Conservation (phyloP, 2,888 invertebrate genomes). For the Polydrusus tereticollis region DNA sequence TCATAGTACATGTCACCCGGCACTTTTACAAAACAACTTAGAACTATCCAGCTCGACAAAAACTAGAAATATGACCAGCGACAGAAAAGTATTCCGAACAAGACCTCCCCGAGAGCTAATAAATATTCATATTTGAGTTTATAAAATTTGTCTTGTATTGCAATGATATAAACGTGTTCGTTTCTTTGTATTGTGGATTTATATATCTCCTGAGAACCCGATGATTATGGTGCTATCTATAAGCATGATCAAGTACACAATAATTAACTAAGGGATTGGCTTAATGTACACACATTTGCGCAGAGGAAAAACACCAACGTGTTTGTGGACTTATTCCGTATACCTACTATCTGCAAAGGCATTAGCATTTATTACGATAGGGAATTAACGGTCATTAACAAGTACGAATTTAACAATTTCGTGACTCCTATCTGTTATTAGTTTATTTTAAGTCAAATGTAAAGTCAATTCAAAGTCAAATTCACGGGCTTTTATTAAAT, state of each 20-base stretch:
- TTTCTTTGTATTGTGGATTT: slow-evolving; percentile 39
- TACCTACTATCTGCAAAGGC: too few relatives aligned
- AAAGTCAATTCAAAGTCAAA: too few relatives aligned
- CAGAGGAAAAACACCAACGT: not conserved
- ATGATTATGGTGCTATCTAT: slow-evolving; percentile 19
- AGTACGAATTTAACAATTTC: too few relatives aligned
- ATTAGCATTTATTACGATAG: too few relatives aligned
- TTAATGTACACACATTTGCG: slow-evolving; percentile 29
- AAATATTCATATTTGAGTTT: slow-evolving; percentile 45
- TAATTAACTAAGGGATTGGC: slow-evolving; percentile 22
- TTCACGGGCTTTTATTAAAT: too few relatives aligned
- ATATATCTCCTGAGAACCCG: slow-evolving; percentile 22
- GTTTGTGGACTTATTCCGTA: too few relatives aligned
- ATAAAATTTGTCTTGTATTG: slow-evolving; percentile 37
- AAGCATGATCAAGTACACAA: slow-evolving; percentile 29
- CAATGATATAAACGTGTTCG: slow-evolving; percentile 40
- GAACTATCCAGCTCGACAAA: slow-evolving; percentile 28
- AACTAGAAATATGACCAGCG: slow-evolving; percentile 38
- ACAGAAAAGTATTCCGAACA: slow-evolving; percentile 40
- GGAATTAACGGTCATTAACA: too few relatives aligned
- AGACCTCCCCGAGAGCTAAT: slow-evolving; percentile 45
- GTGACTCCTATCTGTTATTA: too few relatives aligned
- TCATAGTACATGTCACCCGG: slow-evolving; percentile 23
- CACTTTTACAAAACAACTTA: slow-evolving; percentile 23
- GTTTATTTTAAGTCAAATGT: too few relatives aligned